Base-by-base conservation (phyloP, 1,140 invertebrate genomes). In the Drosophila lacteicornis region DNA sequence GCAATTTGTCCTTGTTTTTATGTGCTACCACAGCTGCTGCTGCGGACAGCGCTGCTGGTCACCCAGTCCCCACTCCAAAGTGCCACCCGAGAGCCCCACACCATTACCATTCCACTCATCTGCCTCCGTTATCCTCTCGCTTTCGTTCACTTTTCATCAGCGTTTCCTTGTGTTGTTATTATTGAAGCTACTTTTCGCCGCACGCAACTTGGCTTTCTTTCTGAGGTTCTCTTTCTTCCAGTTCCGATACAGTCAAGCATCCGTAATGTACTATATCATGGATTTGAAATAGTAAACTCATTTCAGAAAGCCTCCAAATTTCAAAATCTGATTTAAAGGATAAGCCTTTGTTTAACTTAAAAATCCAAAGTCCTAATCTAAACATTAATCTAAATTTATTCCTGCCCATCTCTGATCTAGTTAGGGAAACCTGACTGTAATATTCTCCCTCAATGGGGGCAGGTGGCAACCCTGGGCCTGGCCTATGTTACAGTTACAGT, bases 1-100 rank as follows among this genome's bases (percentile, higher is more conserved):
- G 71, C 82, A 84, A 77, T 85, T 85, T 85, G 82, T 84, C 67
- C 82, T 84, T 80, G 77, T 67, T 84, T 84, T 73, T 84, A 63
- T 84, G 49, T 67, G 65, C 70, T 65, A 65, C 65, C 65, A 70
- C 75, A 83, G 80, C 80, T 84, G 61, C 77, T 70, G 36, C 27
- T 22, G n/a, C n/a, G n/a, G n/a, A n/a, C n/a, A n/a, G n/a, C 33
- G 11, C 43, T 51, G 36, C 19, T 53, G 46, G 46, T 69, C 27
- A 68, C 66, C 62, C 66, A 53, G 59, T 47, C 63, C 58, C 53
- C 53, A 56, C 53, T 40, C 53, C 53, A 56, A 40, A 40, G 36
- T 22, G 53, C 53, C 33, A n/a, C 13, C 51, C 51, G 19, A 55
- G 51, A 55, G 6, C 33, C 53, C 22, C 36, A 55, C 36, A 55